Base-by-base conservation (phyloP, 1,140 invertebrate species). In the Habropoda laboriosa region DNA sequence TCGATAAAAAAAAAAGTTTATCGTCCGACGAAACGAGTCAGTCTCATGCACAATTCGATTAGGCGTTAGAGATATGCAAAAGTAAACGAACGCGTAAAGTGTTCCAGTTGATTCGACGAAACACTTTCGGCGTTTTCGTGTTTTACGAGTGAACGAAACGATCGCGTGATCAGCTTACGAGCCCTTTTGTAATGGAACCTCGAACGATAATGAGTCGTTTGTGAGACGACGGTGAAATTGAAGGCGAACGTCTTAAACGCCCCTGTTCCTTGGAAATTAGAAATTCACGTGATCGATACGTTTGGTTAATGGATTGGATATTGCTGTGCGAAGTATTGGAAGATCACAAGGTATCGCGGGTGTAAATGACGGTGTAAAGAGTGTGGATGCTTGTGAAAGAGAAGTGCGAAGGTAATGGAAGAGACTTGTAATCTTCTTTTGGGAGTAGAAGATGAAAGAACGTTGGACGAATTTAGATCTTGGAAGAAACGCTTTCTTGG, bases 71-170 rank as follows among this genome's bases (percentile, higher is more conserved):
- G n/a, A n/a, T n/a, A n/a, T n/a, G n/a, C n/a, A n/a, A 6, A 18
- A 8, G 8, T 4, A 63, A 18, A 38, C 4, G 35, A 6, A 38
- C 16, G 18, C 21, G 40, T 47, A 47, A 72, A 40, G 21, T 47
- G 40, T 45, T n/a, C 18, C 49, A 5, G 35, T 7, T 24, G 18
- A n/a, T 32, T 45, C 21, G 53, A 51, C 24, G 49, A 42, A 57
- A 71, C 51, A 27, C n/a, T 55, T 40, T 42, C 16, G n/a, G 24
- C 67, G 49, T 71, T 71, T 42, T 42, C 24, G 8, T 38, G 45
- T 38, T 68, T 67, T 38, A 53, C 38, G 16, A 40, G 24, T 13
- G n/a, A 38, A 70, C 35, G 47, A 70, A 13, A 70, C 32, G 66
- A n/a, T 70, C 32, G 66, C 66, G 49, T 70, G 66, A 70, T 4